Base-by-base conservation (phyloP, 2,113 vertebrate species). In the Cheirogaleus medius region DNA sequence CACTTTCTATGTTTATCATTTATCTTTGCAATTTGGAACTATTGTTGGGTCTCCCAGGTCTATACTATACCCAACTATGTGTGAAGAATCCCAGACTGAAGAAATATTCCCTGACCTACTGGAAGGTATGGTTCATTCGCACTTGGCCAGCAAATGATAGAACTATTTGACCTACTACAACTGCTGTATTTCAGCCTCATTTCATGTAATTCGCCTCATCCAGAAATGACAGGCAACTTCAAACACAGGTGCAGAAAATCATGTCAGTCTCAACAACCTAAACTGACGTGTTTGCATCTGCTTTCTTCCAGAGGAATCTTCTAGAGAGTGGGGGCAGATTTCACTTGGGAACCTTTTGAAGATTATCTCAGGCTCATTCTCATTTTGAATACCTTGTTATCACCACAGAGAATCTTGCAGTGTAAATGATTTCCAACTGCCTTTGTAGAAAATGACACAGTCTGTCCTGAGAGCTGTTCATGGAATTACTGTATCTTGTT, bases 381-480 rank as follows among this genome's bases (percentile, higher is more conserved):
- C 93, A n/a, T 95, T 93, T 95, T 95, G 93, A 96, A 94, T 84
- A 88, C 87, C 95, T 97, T 96, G 97, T 95, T 97, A 97, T 98
- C 90, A 64, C 92, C 29, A 14, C 66, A 47, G 90, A 97, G 84
- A 94, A 82, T 90, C 95, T 89, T 89, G n/a, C 80, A n/a, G 84
- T 58, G 34, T 94, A 97, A 97, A 97, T 90, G 52, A 94, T 49
- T 97, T 97, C 97, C 96, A 96, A 92, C 76, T 54, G 37, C 66
- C 89, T 95, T 94, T 68, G 69, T 39, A n/a, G 96, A 97, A 95
- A 95, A 93, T 82, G 66, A 66, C 64, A 47, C 66, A 9, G 78
- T 68, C 93, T 87, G 66, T 69, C 91, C 86, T 8, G 39, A 15
- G 92, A 60, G 68, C 66, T 47, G 90, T 66, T 93, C 14, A 0